Conservation (phyloP, 2,113 vertebrate genomes). For the Monarcha castaneiventris region DNA sequence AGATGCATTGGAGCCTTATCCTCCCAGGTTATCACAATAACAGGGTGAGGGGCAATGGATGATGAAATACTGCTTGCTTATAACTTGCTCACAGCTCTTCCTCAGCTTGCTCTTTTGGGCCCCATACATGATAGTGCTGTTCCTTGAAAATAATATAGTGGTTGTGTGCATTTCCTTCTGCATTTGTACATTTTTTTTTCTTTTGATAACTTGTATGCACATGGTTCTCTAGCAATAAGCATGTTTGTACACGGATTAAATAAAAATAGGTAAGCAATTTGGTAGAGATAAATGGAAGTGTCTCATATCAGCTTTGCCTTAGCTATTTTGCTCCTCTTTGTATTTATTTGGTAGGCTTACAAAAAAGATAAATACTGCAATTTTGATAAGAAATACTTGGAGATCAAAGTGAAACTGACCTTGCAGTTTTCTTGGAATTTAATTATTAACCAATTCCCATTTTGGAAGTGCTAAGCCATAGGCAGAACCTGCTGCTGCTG, state of each 20-base stretch:
- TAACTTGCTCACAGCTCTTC: not conserved
- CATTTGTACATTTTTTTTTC: not conserved
- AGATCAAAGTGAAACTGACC: not conserved
- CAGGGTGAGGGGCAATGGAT: not conserved
- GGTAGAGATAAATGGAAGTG: not conserved
- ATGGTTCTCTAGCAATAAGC: not conserved
- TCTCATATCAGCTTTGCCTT: not conserved
- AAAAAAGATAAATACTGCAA: not conserved
- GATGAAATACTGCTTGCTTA: not conserved
- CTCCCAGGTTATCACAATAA: not conserved
- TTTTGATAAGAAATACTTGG: not conserved
- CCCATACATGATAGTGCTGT: not conserved
- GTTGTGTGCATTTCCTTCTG: not conserved
- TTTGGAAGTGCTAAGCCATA: not conserved
- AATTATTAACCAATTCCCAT: not conserved
- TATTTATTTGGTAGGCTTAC: not conserved
- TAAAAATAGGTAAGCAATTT: not conserved
- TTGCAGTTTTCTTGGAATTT: not conserved
- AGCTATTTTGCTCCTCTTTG: not conserved
- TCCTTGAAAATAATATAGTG: not conserved
- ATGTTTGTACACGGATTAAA: not conserved
- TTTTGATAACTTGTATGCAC: not conserved
- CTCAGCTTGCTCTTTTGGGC: not conserved
- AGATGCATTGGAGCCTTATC: not conserved
- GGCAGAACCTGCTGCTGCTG: fast-evolving